Evolutionary conservation across 2,797 vertebrate genomes (phyloP), one percentile per base, ranked within the genome.

Genomic region (Rhinichthys osculus): DNA sequence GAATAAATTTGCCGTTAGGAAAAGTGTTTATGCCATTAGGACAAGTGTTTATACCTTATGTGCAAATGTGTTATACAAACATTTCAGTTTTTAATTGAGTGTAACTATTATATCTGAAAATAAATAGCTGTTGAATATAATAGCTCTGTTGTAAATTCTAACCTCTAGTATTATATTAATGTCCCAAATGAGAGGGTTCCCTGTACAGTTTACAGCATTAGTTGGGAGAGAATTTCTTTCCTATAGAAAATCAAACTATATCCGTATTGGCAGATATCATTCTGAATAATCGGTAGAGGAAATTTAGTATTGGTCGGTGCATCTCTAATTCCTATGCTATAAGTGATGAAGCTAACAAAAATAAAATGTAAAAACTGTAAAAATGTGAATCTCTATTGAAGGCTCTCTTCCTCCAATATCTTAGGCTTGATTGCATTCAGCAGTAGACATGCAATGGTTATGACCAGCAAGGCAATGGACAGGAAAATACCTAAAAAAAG

Each of bases 401-500:
- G 21, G 5, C 9, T 70, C 19, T 6, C 67, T 40, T 66, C 30
- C 6, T 70, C 38, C 69, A 4, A 19, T 35, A 67, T 67, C 7
- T 4, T 17, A 67, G 7, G 7, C 3, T 71, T 33, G n/a, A 7
- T 33, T 42, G 16, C 13, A 38, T 66, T 13, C 54, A 19, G 2
- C 57, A 83, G 59, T 57, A 47, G 54, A 38, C 13, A n/a, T n/a
- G 21, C 54, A 66, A 76, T 13, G 27, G 44, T 5, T 44, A 42
- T 7, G 19, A 19, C 5, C 33, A 54, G 30, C 79, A 67, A 35
- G 57, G 4, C 3, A 40, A 76, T 1, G 33, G 42, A 16, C 14
- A 16, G 30, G 14, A 52, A 52, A 73, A 64, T 16, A 76, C 71
- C 82, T 83, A 66, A 52, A 76, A 66, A 82, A 44, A 59, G 47